Percentiles rank a stretch among this genome's conserved stretches.
Evolutionary conservation across 2,113 vertebrate species (phyloP).

Genomic region (Scatophagus argus): DNA sequence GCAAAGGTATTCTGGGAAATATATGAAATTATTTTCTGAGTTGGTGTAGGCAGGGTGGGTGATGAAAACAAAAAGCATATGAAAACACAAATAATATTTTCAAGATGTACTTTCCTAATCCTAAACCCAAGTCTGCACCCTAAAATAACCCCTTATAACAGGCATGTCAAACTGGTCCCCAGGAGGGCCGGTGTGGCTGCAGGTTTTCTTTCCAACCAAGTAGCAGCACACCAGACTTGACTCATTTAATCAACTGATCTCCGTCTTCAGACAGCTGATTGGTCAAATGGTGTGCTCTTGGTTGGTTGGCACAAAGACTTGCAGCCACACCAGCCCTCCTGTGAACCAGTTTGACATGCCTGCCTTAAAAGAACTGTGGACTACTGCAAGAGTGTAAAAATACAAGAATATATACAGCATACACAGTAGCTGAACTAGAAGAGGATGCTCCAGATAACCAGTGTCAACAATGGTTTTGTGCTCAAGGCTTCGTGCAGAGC

Average conservation of each 20-base stretch:
- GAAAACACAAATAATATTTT: not conserved
- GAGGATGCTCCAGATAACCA: not conserved
- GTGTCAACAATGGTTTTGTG: not conserved
- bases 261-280: too few species aligned
- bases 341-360: too few species aligned
- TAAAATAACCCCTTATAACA: not conserved
- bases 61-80: conserved; percentile 25
- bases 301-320: too few species aligned
- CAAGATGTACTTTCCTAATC: not conserved
- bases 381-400: not conserved
- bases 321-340: too few species aligned
- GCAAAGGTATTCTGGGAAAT: conserved; percentile 58
- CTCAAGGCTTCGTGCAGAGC: conserved; percentile 91
- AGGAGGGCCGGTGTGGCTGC: too few species aligned
- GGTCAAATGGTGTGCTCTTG: too few species aligned
- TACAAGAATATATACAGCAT: not conserved
- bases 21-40: conserved; percentile 46
- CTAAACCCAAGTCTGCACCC: not conserved
- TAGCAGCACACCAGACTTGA: too few species aligned
- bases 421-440: not conserved
- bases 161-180: too few species aligned
- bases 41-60: conserved; percentile 24
- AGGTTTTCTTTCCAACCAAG: too few species aligned
- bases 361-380: too few species aligned
- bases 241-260: too few species aligned